Evolutionary conservation across 2,797 vertebrate species (phyloP), one percentile per base, ranked within the genome.

Genomic region (Prunella strophiata): DNA sequence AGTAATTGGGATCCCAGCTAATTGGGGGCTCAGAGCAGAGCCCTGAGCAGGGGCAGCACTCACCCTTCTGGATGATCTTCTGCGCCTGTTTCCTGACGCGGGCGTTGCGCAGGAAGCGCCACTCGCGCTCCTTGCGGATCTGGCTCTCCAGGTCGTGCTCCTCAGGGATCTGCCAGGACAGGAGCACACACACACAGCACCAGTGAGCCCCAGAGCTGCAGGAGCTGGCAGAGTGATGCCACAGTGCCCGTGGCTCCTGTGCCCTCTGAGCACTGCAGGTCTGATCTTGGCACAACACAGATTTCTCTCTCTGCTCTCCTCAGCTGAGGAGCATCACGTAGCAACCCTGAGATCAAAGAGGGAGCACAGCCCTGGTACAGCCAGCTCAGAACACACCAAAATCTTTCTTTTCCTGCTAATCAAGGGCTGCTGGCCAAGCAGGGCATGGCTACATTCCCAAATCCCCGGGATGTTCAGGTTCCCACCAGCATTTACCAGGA

Each of bases 121-220:
- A 99, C 92, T 99, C 99, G 0, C 99, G 97, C 95, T 99, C 99
- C 98, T 99, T 99, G 95, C 99, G 98, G 93, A 99, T 98, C 97
- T 99, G 99, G 82, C 99, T 99, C 98, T 99, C 99, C 97, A 98
- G 88, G 96, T 99, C 99, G 2, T 99, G 99, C 91, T 99, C 99
- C 89, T 99, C 99, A 0, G 99, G 99, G 95, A 99, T 99, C 99
- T 99, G 78, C 11, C 42, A 26, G 77, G 16, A 4, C 7, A 85
- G 26, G 34, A 23, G 9, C 3, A 25, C 9, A 42, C 34, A 89
- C 52, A 75, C 32, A 47, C 23, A 75, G 17, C 27, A 30, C 20
- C 42, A 62, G 74, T 5, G 48, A 71, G 16, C 47, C 32, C 13
- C 70, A 72, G 4, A 52, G 7, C 59, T 19, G 11, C 43, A 17